phyloP scores from a whole-genome alignment of 2,888 invertebrate genomes.

The Tachina lurida region DNA sequence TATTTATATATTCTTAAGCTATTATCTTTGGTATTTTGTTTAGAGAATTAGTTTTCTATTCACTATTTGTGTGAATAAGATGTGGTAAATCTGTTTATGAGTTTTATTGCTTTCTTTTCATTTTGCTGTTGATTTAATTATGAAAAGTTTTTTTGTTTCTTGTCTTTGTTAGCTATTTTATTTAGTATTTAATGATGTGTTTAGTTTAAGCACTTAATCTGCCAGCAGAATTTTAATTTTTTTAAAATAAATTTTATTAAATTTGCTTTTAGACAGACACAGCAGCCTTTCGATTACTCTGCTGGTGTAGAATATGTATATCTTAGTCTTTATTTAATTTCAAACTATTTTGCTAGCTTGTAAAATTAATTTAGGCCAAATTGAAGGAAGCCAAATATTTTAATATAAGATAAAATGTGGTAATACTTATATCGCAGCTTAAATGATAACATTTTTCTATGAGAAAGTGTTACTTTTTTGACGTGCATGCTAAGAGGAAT shows the following conservation, averaged over 20 bases:
- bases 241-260: conserved; percentile 26
- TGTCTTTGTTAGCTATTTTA: conserved; percentile 35
- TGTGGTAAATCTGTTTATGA: conserved; percentile 24
- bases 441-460: too few relatives aligned
- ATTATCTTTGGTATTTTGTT: conserved; percentile 25
- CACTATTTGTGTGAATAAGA: conserved; percentile 49
- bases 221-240: conserved; percentile 36
- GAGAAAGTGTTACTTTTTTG: too few relatives aligned
- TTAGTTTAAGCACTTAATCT: conserved; percentile 59
- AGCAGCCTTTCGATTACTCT: too few relatives aligned
- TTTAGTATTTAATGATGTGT: conserved; percentile 60
- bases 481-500: too few relatives aligned
- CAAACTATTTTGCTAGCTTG: too few relatives aligned
- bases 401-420: too few relatives aligned
- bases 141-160: conserved; percentile 38
- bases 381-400: too few relatives aligned
- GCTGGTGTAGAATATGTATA: too few relatives aligned
- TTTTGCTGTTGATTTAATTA: conserved; percentile 57
- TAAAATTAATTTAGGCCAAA: too few relatives aligned
- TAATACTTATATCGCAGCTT: too few relatives aligned
- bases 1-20: neutral
- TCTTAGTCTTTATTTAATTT: too few relatives aligned
- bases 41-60: conserved; percentile 64
- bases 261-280: neutral
- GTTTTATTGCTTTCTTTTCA: neutral